Conservation (phyloP, 2,113 vertebrate genomes). For the Struthio camelus region DNA sequence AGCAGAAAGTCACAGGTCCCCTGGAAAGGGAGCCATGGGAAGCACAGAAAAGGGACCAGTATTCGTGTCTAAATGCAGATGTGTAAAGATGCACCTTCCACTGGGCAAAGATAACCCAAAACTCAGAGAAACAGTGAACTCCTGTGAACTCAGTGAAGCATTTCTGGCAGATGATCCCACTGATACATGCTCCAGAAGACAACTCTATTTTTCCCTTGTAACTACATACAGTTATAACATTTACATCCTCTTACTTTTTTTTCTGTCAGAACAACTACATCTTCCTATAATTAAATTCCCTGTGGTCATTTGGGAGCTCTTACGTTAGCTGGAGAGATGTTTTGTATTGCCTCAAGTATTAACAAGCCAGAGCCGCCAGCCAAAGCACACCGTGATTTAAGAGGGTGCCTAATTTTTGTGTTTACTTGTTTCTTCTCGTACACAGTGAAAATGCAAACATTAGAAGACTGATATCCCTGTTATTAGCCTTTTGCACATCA, state of each 20-base stretch:
- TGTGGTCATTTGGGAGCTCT: not conserved
- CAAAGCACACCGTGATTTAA: slow-evolving; percentile 11
- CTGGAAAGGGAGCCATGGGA: not conserved
- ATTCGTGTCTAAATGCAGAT: not conserved
- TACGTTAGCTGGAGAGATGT: not conserved
- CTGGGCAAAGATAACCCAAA: not conserved
- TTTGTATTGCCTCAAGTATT: not conserved
- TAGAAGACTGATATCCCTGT: not conserved
- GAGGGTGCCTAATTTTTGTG: not conserved
- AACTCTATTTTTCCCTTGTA: not conserved
- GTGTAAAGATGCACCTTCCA: not conserved
- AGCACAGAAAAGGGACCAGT: not conserved
- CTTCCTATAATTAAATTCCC: slow-evolving; percentile 33
- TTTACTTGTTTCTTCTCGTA: not conserved
- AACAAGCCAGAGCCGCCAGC: not conserved
- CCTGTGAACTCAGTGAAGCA: not conserved
- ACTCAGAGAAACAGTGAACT: not conserved
- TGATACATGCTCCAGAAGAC: not conserved
- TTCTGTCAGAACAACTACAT: not conserved
- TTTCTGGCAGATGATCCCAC: not conserved
- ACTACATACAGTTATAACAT: not conserved
- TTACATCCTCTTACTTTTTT: not conserved
- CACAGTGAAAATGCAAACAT: not conserved
- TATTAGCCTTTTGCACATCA: not conserved
- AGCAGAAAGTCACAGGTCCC: not conserved